These are phyloP conservation scores for Mastomys coucha DNA, from an alignment of 2,113 vertebrate genomes.

Conservation along the genomic window DNA sequence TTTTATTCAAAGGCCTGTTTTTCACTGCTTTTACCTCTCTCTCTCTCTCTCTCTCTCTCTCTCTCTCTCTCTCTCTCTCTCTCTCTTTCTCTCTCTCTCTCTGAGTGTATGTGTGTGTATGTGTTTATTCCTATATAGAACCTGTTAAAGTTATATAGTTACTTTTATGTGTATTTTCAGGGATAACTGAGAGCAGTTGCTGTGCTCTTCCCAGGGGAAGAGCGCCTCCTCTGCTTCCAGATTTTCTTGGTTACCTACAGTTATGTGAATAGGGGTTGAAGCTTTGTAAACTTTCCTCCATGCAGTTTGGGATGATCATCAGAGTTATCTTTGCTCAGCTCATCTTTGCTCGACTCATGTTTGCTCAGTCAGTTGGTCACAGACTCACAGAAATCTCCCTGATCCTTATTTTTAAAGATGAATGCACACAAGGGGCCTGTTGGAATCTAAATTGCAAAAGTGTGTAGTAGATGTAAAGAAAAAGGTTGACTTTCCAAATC, in stretches of 20 bases:
- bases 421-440: background rate
- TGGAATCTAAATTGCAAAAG: background rate
- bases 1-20: background rate
- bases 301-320: no score
- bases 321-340: background rate
- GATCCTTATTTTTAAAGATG: background rate
- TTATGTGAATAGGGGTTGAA: background rate
- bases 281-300: background rate
- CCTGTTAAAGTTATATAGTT: background rate
- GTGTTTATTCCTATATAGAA: background rate
- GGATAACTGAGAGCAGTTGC: background rate
- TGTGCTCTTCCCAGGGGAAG: background rate
- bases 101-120: background rate
- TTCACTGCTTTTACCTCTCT: background rate
- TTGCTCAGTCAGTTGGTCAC: background rate
- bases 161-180: background rate
- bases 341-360: background rate
- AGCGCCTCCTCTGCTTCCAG: background rate
- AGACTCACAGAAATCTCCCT: background rate
- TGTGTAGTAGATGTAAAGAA: rapidly evolving
- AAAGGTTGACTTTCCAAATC: background rate
- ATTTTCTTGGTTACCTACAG: no score
- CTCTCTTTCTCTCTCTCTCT: no score
- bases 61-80: no score
- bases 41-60: no score